These are phyloP conservation scores for Patiria pectinifera DNA, from an alignment of 53 echinoderm and acorn worm species.

Conservation along the genomic window DNA sequence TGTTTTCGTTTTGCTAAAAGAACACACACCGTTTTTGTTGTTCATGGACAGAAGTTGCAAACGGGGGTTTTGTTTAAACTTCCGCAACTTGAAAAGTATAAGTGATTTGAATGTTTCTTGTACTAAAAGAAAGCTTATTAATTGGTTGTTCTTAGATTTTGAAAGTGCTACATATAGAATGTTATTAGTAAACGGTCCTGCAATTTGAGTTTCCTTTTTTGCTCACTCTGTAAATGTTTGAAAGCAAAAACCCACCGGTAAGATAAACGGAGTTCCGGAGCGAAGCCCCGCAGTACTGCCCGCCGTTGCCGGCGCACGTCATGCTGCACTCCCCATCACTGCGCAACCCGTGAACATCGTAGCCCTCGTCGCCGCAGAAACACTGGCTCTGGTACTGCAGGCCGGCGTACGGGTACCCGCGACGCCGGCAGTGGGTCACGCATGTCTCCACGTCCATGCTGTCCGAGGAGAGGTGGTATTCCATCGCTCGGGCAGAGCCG, in stretches of 20 bases:
- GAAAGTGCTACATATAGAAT: too few relatives aligned
- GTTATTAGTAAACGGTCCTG: too few relatives aligned
- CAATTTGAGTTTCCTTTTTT: too few relatives aligned
- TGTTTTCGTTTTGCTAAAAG: too few relatives aligned
- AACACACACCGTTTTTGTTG: too few relatives aligned
- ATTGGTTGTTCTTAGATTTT: too few relatives aligned
- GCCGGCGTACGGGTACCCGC: slow-evolving; percentile 80
- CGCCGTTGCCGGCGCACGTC: slow-evolving; percentile 66
- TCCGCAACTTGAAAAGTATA: too few relatives aligned
- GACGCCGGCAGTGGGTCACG: slow-evolving; percentile 69
- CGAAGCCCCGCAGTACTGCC: slow-evolving; percentile 67
- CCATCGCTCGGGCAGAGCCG: slow-evolving; percentile 57
- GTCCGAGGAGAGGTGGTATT: background rate
- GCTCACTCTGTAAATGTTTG: too few relatives aligned
- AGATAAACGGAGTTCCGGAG: slow-evolving; percentile 75
- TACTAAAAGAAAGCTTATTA: too few relatives aligned
- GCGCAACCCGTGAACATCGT: slow-evolving; percentile 52
- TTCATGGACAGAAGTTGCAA: too few relatives aligned
- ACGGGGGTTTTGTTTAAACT: too few relatives aligned
- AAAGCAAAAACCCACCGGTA: slow-evolving; percentile 68
- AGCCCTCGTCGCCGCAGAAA: slow-evolving; percentile 79
- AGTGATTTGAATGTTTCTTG: too few relatives aligned
- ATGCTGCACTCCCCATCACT: slow-evolving; percentile 71
- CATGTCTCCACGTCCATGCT: slow-evolving; percentile 64
- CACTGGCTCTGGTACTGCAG: slow-evolving; percentile 60